Conservation (phyloP, 2,113 vertebrate species). For the Fregata magnificens region DNA sequence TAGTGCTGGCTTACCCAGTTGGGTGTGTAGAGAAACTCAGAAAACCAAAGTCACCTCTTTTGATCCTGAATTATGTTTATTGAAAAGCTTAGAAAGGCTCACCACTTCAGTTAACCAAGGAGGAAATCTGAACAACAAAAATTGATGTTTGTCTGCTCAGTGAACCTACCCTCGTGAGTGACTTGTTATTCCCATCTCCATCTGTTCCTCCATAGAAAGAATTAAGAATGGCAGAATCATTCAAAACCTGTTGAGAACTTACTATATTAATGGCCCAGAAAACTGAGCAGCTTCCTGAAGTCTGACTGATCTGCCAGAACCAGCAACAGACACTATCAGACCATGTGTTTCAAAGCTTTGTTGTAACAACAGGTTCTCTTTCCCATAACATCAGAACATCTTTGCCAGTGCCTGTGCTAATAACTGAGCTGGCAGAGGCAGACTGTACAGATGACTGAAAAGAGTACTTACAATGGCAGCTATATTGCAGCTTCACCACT, state of each 20-base stretch:
- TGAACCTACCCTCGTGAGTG: background rate
- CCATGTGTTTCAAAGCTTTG: background rate
- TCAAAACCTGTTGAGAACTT: background rate
- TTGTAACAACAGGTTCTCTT: background rate
- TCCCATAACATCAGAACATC: background rate
- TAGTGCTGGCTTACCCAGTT: background rate
- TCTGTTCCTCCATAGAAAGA: background rate
- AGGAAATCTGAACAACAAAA: background rate
- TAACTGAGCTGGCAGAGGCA: background rate
- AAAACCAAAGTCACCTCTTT: background rate
- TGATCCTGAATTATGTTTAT: background rate
- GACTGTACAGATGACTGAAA: background rate
- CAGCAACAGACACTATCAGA: background rate
- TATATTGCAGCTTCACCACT: background rate
- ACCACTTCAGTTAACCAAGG: background rate
- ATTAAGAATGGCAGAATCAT: background rate
- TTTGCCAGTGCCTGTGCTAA: background rate
- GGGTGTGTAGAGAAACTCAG: background rate
- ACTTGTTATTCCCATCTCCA: background rate
- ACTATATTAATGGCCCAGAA: background rate
- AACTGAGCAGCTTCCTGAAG: background rate
- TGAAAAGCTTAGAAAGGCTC: background rate
- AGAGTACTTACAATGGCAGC: background rate
- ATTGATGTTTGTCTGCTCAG: background rate
- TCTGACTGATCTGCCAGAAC: background rate